Conservation (phyloP, 2,888 invertebrate genomes). For the Campoplex capitator region DNA sequence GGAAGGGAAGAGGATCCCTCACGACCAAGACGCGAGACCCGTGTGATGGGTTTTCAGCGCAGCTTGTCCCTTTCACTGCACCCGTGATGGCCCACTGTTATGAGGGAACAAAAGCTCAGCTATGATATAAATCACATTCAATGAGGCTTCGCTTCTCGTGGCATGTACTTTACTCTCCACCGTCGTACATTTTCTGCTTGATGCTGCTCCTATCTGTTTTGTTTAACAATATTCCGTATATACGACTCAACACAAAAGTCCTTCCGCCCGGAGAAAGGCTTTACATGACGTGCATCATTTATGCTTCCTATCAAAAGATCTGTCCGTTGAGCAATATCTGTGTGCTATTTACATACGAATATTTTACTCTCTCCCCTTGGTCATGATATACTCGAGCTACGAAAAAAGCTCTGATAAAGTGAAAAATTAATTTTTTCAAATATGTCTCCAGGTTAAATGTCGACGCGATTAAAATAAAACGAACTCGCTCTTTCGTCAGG, state of each 20-base stretch:
- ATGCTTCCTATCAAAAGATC: background rate
- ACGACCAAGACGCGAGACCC: slow-evolving; percentile 15
- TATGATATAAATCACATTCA: slow-evolving; percentile 58
- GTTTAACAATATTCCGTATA: slow-evolving; percentile 30
- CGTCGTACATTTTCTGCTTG: slow-evolving; percentile 14
- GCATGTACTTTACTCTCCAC: slow-evolving; percentile 32
- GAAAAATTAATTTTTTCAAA: no score
- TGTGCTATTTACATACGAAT: background rate
- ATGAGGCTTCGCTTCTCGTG: slow-evolving; percentile 46
- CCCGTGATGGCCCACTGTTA: slow-evolving; percentile 33
- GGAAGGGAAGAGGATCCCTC: background rate
- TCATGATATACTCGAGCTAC: background rate
- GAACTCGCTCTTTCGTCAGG: no score
- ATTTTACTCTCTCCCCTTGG: background rate
- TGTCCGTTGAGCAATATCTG: background rate
- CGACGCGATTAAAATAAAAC: no score
- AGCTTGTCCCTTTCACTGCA: slow-evolving; percentile 27
- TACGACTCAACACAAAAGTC: slow-evolving; percentile 1
- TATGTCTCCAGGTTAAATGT: no score
- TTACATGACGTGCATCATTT: slow-evolving; percentile 16
- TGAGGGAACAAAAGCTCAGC: slow-evolving; percentile 56
- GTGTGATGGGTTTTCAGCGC: slow-evolving; percentile 25
- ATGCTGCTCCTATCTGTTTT: slow-evolving; percentile 11
- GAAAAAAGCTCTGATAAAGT: background rate
- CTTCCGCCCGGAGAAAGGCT: slow-evolving; percentile 10